These are phyloP conservation scores for Stomatorhinus ivindoensis DNA, from an alignment of 2,113 vertebrate genomes.

Conservation along the genomic window DNA sequence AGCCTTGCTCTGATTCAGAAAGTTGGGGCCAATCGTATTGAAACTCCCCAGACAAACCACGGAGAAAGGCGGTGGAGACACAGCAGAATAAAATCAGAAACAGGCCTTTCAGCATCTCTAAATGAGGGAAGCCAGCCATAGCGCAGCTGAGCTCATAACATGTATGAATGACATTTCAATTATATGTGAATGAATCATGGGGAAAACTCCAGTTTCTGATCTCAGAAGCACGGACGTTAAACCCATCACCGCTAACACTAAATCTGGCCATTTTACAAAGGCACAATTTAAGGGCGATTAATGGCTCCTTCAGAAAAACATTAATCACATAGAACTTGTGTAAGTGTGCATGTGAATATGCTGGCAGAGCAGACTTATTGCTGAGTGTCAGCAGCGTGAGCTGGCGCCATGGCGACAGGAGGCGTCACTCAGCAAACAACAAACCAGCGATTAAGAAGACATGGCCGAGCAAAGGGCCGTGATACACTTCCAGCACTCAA, in stretches of 20 bases:
- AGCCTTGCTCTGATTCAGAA: background rate
- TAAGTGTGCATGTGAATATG: background rate
- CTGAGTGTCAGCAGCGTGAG: background rate
- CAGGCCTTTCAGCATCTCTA: background rate
- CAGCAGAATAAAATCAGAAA: background rate
- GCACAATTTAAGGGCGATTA: background rate
- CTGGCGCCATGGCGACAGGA: background rate
- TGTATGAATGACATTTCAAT: conserved; percentile 11
- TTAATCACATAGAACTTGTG: background rate
- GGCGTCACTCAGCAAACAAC: background rate
- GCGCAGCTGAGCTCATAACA: background rate
- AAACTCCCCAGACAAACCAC: background rate
- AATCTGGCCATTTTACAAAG: conserved; percentile 2
- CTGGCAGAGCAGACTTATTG: background rate
- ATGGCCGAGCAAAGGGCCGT: background rate
- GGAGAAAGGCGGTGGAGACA: background rate
- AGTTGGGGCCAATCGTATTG: background rate
- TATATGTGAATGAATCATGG: conserved; percentile 6
- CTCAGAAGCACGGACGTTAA: conserved; percentile 4
- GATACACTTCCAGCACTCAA: background rate
- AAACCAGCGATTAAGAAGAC: background rate
- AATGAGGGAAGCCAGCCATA: background rate
- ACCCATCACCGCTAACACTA: background rate
- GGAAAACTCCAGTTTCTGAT: background rate
- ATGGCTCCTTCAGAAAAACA: background rate